Conservation (phyloP, 2,888 invertebrate genomes). For the Cetonia aurata region DNA sequence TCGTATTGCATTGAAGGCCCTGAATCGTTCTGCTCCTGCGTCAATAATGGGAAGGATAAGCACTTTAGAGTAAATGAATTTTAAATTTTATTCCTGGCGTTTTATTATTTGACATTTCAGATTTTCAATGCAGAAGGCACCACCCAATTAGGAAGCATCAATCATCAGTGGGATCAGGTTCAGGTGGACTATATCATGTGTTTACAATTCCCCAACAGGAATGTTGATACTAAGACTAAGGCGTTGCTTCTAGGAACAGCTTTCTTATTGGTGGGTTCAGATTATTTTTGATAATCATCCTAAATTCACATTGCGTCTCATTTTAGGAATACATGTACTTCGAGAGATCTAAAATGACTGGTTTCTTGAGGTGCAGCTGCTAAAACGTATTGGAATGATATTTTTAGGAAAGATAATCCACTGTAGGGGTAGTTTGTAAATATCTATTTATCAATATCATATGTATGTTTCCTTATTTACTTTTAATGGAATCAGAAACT, state of each 20-base stretch:
- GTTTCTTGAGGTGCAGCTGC: slow-evolving; percentile 56
- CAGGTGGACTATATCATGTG: slow-evolving; percentile 80
- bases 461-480: no score
- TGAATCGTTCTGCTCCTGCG: slow-evolving; percentile 71
- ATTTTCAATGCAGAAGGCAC: slow-evolving; percentile 72
- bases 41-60: slow-evolving; percentile 72
- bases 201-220: slow-evolving; percentile 78
- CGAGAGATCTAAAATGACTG: slow-evolving; percentile 67
- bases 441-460: no score
- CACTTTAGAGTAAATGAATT: slow-evolving; percentile 71
- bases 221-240: slow-evolving; percentile 81
- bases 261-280: slow-evolving; percentile 81
- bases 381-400: slow-evolving; percentile 50
- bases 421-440: no score
- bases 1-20: slow-evolving; percentile 83
- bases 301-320: slow-evolving; percentile 48
- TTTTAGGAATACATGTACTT: slow-evolving; percentile 79
- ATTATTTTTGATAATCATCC: background rate
- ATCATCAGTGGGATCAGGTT: slow-evolving; percentile 79
- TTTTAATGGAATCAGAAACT: no score
- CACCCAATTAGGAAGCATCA: slow-evolving; percentile 75
- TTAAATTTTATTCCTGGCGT: background rate
- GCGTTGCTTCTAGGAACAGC: slow-evolving; percentile 84
- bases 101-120: slow-evolving; percentile 60
- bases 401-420: no score